phyloP scores from a whole-genome alignment of 2,888 invertebrate genomes.

The Meghimatium bilineatum region DNA sequence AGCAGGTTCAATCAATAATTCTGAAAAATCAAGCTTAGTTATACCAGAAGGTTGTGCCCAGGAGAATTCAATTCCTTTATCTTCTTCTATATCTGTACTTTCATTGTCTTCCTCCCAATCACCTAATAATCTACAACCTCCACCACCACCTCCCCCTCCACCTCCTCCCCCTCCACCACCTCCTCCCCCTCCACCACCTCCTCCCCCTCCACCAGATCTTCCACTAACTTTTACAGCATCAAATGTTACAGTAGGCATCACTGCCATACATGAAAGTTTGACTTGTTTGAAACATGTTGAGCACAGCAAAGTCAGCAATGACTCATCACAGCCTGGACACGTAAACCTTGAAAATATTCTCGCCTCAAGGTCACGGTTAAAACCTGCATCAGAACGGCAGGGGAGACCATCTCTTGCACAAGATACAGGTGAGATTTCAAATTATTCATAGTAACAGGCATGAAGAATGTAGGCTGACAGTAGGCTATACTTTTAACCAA shows the following conservation, averaged over 20 bases:
- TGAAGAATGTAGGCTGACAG: background rate
- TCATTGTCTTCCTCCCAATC: background rate
- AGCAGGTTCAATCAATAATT: constrained; percentile 59
- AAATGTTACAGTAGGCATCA: background rate
- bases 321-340: constrained; percentile 30
- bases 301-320: background rate
- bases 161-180: constrained; percentile 55
- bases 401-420: constrained; percentile 42
- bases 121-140: constrained; percentile 51
- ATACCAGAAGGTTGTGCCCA: constrained; percentile 15
- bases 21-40: constrained; percentile 35
- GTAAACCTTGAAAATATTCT: constrained; percentile 57
- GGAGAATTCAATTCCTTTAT: constrained; percentile 45
- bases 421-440: constrained; percentile 20
- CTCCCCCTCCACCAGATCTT: constrained; percentile 53
- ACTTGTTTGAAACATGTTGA: constrained; percentile 39
- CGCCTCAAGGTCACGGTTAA: constrained; percentile 57
- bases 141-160: constrained; percentile 50
- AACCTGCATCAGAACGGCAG: constrained; percentile 57
- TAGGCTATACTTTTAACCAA: too few relatives aligned
- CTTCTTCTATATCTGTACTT: constrained; percentile 47
- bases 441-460: background rate
- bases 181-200: constrained; percentile 50
- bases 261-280: constrained; percentile 19
- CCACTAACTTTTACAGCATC: constrained; percentile 45